A percentile compares a stretch with the other conserved stretches of the same genome.
Conservation (phyloP, 2,113 vertebrate species). For the Rhombomys opimus region DNA sequence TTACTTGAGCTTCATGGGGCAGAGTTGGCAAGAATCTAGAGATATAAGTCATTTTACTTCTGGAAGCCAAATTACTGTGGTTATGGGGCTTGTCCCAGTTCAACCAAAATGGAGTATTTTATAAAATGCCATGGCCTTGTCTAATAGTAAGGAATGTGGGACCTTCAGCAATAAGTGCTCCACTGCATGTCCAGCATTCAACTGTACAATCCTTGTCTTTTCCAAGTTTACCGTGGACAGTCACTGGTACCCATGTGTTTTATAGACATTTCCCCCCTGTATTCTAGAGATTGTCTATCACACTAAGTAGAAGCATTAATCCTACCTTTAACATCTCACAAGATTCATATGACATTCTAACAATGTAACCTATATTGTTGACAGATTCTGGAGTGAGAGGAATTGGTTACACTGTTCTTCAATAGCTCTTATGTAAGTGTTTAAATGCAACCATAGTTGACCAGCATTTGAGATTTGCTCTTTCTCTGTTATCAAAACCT, state of each 20-base stretch:
- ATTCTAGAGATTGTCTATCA: neutral
- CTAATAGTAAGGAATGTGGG: neutral
- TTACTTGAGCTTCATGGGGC: too few species aligned
- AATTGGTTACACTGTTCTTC: neutral
- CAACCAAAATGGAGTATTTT: neutral
- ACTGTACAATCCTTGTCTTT: neutral
- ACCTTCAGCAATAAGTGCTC: neutral
- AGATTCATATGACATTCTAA: neutral
- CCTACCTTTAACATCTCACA: neutral
- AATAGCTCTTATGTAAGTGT: neutral
- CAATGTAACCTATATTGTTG: neutral
- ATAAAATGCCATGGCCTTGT: neutral
- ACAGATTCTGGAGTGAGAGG: constrained; percentile 14
- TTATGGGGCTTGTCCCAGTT: neutral
- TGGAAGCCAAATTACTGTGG: neutral
- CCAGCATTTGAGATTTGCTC: constrained; percentile 11
- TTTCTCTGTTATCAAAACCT: constrained; percentile 22
- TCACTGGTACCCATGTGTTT: accelerated
- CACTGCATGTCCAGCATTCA: neutral
- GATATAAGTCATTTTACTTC: too few species aligned
- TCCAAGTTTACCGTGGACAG: neutral
- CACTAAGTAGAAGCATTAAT: neutral
- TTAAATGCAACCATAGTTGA: constrained; percentile 28
- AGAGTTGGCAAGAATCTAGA: neutral
- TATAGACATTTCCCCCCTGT: neutral